Conservation (phyloP, 2,888 invertebrate genomes). For the Malthinus flaveolus region DNA sequence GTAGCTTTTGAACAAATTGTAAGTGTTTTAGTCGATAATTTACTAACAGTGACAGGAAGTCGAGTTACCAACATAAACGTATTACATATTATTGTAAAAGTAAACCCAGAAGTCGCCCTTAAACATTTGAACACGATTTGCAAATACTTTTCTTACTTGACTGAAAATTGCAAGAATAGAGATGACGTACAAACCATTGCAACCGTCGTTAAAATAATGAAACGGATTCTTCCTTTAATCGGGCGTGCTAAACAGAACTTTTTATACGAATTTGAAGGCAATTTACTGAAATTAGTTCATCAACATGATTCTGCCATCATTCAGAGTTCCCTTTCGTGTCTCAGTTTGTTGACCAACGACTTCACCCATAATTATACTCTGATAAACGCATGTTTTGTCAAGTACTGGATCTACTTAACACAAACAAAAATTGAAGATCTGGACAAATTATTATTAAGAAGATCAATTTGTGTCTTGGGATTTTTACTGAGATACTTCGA, state of each 20-base stretch:
- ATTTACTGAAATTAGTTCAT: slow-evolving; percentile 84
- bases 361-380: slow-evolving; percentile 89
- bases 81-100: too few relatives aligned
- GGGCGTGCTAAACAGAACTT: slow-evolving; percentile 82
- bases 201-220: too few relatives aligned
- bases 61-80: slow-evolving; percentile 70
- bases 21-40: slow-evolving; percentile 89
- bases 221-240: too few relatives aligned
- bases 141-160: too few relatives aligned
- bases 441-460: slow-evolving; percentile 46
- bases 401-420: slow-evolving; percentile 67
- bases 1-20: slow-evolving; percentile 90
- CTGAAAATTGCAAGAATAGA: too few relatives aligned
- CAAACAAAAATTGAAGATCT: slow-evolving; percentile 53
- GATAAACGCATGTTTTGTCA: slow-evolving; percentile 86
- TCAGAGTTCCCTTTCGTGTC: slow-evolving; percentile 84
- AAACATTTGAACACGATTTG: too few relatives aligned
- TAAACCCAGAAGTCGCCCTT: too few relatives aligned
- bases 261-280: slow-evolving; percentile 87
- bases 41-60: slow-evolving; percentile 82
- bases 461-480: slow-evolving; percentile 89
- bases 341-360: slow-evolving; percentile 89
- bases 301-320: slow-evolving; percentile 79
- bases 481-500: background rate
- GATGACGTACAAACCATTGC: too few relatives aligned